phyloP scores from a whole-genome alignment of 2,888 invertebrate genomes.

The Leptinotarsa tumamoca region DNA sequence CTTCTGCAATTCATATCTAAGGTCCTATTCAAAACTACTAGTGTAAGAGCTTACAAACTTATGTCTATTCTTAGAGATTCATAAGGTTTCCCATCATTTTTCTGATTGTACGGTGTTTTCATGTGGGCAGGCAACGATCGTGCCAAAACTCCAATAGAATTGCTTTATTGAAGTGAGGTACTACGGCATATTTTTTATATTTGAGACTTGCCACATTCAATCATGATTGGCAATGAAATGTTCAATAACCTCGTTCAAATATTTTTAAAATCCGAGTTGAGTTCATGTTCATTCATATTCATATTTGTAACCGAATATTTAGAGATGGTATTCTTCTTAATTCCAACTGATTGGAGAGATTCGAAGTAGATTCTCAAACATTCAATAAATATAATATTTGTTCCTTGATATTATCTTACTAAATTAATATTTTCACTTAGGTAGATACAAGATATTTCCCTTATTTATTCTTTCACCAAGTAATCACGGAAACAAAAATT shows the following conservation, averaged over 20 bases:
- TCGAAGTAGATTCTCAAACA: too few species aligned
- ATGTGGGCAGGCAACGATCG: conserved; percentile 22
- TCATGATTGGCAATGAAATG: conserved; percentile 20
- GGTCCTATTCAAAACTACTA: not conserved
- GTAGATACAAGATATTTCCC: too few species aligned
- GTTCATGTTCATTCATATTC: not conserved
- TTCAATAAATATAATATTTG: too few species aligned
- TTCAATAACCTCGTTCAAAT: conserved; percentile 12
- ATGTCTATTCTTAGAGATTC: conserved; percentile 24
- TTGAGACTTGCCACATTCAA: not conserved
- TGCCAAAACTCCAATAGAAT: conserved; percentile 25
- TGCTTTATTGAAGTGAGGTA: conserved; percentile 12
- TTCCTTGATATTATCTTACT: too few species aligned
- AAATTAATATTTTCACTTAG: too few species aligned
- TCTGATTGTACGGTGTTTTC: conserved; percentile 13
- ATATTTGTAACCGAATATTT: too few species aligned
- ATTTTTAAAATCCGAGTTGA: not conserved
- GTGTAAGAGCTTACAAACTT: not conserved
- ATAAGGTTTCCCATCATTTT: conserved; percentile 2
- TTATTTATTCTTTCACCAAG: too few species aligned
- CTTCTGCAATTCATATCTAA: too few species aligned
- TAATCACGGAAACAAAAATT: too few species aligned
- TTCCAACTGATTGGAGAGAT: too few species aligned
- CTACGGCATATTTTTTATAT: not conserved
- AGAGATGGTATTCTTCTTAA: too few species aligned